Conservation (phyloP, 1,140 invertebrate genomes). For the Panagrolaimus sp. region DNA sequence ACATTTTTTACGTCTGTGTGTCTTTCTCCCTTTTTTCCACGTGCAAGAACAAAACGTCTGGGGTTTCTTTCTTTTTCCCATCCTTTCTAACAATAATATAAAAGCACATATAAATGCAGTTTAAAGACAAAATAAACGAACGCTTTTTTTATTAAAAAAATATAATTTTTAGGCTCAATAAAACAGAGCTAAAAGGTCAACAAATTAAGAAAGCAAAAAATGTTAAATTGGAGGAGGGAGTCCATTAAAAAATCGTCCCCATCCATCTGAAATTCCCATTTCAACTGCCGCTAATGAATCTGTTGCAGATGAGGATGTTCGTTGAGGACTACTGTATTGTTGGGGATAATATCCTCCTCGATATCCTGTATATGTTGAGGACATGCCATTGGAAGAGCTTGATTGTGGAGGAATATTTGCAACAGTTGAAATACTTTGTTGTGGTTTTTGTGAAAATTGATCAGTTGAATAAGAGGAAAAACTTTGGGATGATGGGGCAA, state of each 20-base stretch:
- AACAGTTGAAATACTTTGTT: constrained; percentile 24
- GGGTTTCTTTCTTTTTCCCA: no score
- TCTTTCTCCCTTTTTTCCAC: no score
- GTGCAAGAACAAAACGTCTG: no score
- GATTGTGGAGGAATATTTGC: constrained; percentile 9
- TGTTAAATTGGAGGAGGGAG: constrained; percentile 26
- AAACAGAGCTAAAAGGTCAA: no score
- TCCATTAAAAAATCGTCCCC: constrained; percentile 45
- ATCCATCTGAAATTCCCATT: constrained; percentile 40
- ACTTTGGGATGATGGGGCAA: not conserved
- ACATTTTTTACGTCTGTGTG: no score
- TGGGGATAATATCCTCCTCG: constrained; percentile 11
- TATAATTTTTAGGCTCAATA: no score
- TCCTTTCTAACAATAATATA: no score
- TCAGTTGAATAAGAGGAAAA: not conserved
- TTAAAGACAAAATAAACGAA: no score
- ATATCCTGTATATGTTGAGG: constrained; percentile 3
- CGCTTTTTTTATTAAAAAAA: no score
- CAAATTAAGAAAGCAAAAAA: no score
- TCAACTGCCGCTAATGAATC: constrained; percentile 37
- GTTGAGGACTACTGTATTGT: not conserved
- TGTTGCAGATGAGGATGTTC: no score
- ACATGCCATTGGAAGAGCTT: not conserved
- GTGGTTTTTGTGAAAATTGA: constrained; percentile 16
- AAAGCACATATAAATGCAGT: no score